Evolutionary conservation across 2,888 invertebrate species (phyloP).

Genomic region (Apeira syringaria): DNA sequence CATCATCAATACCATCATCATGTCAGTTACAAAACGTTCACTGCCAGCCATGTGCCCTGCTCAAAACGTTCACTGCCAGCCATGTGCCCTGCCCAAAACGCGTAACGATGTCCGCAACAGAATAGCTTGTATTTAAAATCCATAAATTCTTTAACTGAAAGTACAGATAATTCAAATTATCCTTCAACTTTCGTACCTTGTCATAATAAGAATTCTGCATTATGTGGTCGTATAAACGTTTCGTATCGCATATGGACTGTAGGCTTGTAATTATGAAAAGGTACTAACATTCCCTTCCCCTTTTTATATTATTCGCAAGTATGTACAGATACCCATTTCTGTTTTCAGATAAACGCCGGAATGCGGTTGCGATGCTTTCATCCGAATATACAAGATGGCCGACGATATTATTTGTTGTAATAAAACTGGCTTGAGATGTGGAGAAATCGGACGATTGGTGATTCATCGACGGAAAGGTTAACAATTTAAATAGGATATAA

Average conservation of each 20-base stretch:
- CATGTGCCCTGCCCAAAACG: no score
- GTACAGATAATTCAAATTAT: slow-evolving; percentile 6
- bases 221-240: no score
- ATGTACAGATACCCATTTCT: slow-evolving; percentile 10
- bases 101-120: no score
- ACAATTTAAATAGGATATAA: not conserved
- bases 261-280: not conserved
- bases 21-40: no score
- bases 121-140: slow-evolving; percentile 42
- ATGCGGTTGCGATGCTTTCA: slow-evolving; percentile 38
- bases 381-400: slow-evolving; percentile 22
- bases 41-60: no score
- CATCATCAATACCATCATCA: no score
- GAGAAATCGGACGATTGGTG: slow-evolving; percentile 16
- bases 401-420: slow-evolving; percentile 21
- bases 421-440: slow-evolving; percentile 14
- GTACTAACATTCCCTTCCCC: not conserved
- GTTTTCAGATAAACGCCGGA: slow-evolving; percentile 36
- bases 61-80: no score
- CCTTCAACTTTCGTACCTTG: slow-evolving; percentile 1
- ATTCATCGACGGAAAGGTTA: slow-evolving; percentile 10
- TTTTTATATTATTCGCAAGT: no score
- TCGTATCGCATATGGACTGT: no score
- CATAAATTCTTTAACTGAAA: slow-evolving; percentile 41
- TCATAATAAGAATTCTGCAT: slow-evolving; percentile 3